phyloP scores from a whole-genome alignment of 2,113 vertebrate species.

The Sminthopsis crassicaudata region DNA sequence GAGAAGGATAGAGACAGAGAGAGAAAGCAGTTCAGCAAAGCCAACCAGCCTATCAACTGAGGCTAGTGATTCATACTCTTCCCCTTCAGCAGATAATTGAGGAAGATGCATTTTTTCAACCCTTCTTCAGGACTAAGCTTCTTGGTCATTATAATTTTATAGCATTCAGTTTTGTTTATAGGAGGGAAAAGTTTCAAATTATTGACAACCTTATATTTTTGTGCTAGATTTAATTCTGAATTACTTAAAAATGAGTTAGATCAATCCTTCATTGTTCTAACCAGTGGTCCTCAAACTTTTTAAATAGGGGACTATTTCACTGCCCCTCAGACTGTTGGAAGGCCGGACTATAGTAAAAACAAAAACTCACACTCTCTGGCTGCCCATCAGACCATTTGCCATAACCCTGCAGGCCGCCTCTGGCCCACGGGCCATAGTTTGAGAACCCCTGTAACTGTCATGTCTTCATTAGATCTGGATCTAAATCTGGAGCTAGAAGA shows the following conservation, averaged over 20 bases:
- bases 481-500: not conserved
- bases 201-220: not conserved
- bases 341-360: too few relatives aligned
- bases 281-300: too few relatives aligned
- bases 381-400: too few relatives aligned
- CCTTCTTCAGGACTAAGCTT: not conserved
- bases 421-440: too few relatives aligned
- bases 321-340: too few relatives aligned
- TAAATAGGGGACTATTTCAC: too few relatives aligned
- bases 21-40: not conserved
- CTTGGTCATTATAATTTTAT: not conserved
- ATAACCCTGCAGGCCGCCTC: too few relatives aligned
- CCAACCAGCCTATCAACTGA: not conserved
- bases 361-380: too few relatives aligned
- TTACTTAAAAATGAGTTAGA: constrained; percentile 31
- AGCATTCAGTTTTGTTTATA: not conserved
- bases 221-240: not conserved
- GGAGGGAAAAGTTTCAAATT: not conserved
- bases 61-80: not conserved
- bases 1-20: too few relatives aligned
- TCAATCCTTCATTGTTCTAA: not conserved
- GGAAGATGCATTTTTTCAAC: not conserved
- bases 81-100: not conserved
- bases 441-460: too few relatives aligned
- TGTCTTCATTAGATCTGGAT: not conserved